phyloP scores from a whole-genome alignment of 2,113 vertebrate species.

The Podarcis muralis region DNA sequence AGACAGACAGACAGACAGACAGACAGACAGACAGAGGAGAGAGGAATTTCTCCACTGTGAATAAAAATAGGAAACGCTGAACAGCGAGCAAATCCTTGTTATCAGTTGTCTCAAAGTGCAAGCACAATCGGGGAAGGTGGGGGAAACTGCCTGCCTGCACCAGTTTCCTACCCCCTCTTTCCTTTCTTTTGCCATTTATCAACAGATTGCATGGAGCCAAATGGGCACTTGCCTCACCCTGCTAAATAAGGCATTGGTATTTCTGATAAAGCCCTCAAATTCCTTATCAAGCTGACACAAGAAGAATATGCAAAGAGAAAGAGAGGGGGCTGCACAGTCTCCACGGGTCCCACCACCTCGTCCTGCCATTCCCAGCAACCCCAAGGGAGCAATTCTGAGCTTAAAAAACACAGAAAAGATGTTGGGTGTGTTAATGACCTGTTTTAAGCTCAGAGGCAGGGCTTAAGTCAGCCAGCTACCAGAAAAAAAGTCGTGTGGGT shows the following conservation, averaged over 20 bases:
- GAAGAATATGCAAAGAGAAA: slow-evolving; percentile 90
- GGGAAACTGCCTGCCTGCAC: slow-evolving; percentile 27
- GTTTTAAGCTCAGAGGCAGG: not conserved
- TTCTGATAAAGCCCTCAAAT: slow-evolving; percentile 99
- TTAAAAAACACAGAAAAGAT: not conserved
- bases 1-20: not conserved
- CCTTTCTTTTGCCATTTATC: slow-evolving; percentile 90
- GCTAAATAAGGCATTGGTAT: slow-evolving; percentile 99
- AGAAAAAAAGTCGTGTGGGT: slow-evolving; percentile 37
- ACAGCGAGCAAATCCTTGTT: fast-evolving
- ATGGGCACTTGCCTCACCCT: slow-evolving; percentile 90
- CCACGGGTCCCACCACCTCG: slow-evolving; percentile 41
- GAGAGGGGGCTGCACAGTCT: slow-evolving; percentile 78
- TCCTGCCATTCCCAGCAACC: not conserved
- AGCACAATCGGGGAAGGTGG: slow-evolving; percentile 3
- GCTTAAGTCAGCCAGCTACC: slow-evolving; percentile 31
- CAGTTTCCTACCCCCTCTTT: slow-evolving; percentile 74
- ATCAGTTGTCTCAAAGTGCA: slow-evolving; percentile 19
- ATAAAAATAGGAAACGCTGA: slow-evolving; percentile 8
- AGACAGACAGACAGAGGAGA: not conserved
- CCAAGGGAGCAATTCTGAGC: not conserved
- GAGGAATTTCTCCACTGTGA: not conserved
- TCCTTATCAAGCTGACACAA: slow-evolving; percentile 93
- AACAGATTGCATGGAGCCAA: slow-evolving; percentile 88
- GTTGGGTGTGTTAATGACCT: not conserved